Evolutionary conservation across 2,888 invertebrate species (phyloP).

Genomic region (Pollenia amentaria): DNA sequence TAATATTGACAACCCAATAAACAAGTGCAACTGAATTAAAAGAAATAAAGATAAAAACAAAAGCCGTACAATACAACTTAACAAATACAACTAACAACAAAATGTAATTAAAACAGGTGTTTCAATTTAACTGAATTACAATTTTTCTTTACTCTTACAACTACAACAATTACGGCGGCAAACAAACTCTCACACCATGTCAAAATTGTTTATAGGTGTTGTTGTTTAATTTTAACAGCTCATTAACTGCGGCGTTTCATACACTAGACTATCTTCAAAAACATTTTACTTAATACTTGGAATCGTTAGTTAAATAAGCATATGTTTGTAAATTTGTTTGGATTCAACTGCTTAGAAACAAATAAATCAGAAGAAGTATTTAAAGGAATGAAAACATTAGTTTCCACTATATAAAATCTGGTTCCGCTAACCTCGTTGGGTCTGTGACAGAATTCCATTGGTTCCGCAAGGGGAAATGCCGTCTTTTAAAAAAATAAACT

Average conservation of each 20-base stretch:
- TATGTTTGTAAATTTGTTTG: not conserved
- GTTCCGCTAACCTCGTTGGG: too few species aligned
- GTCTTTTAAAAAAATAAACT: too few species aligned
- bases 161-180: not conserved
- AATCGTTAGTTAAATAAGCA: not conserved
- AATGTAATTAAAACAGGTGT: conserved; percentile 72
- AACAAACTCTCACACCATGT: not conserved
- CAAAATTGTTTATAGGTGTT: conserved; percentile 50
- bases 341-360: not conserved
- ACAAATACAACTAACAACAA: conserved; percentile 20
- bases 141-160: conserved; percentile 12
- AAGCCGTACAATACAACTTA: conserved; percentile 17
- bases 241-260: conserved; percentile 63
- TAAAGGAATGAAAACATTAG: not conserved
- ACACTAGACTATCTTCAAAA: conserved; percentile 16
- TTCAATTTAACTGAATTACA: conserved; percentile 55
- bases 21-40: conserved; percentile 60
- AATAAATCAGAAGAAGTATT: not conserved
- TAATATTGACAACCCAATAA: conserved; percentile 65
- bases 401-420: not conserved
- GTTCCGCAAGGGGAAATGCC: too few species aligned
- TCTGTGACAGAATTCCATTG: too few species aligned
- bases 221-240: conserved; percentile 68
- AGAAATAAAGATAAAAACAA: conserved; percentile 35
- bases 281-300: not conserved